Conservation (phyloP, 2,888 invertebrate species). For the Drosophila borealis region DNA sequence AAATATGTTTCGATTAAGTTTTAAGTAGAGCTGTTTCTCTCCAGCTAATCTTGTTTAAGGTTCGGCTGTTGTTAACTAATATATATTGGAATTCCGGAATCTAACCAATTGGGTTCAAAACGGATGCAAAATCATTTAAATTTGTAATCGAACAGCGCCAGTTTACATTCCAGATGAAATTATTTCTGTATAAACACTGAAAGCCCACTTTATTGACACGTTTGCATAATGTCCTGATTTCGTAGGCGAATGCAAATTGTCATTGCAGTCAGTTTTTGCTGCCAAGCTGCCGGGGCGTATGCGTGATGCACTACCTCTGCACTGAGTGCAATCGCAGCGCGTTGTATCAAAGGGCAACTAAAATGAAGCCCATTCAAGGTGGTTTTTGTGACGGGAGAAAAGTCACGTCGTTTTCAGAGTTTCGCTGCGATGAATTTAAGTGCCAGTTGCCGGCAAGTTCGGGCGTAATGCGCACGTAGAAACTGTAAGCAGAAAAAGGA, state of each 20-base stretch:
- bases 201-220: neutral
- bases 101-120: too few relatives aligned
- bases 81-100: too few relatives aligned
- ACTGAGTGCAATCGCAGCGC: slow-evolving; percentile 18
- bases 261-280: neutral
- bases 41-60: too few relatives aligned
- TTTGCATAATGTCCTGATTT: neutral
- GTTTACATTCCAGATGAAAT: too few relatives aligned
- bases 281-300: slow-evolving; percentile 29
- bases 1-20: too few relatives aligned
- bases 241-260: slow-evolving; percentile 2
- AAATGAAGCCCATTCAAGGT: slow-evolving; percentile 65
- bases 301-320: slow-evolving; percentile 44
- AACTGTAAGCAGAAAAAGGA: slow-evolving; percentile 51
- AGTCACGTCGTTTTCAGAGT: slow-evolving; percentile 62
- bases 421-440: slow-evolving; percentile 34
- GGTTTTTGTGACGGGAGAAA: slow-evolving; percentile 11
- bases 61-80: too few relatives aligned
- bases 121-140: too few relatives aligned
- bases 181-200: too few relatives aligned
- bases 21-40: too few relatives aligned
- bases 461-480: slow-evolving; percentile 46
- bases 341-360: slow-evolving; percentile 54
- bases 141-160: too few relatives aligned
- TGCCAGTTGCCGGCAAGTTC: slow-evolving; percentile 24